Evolutionary conservation across 1,140 invertebrate genomes (phyloP).

Genomic region (Whitmania pigra): DNA sequence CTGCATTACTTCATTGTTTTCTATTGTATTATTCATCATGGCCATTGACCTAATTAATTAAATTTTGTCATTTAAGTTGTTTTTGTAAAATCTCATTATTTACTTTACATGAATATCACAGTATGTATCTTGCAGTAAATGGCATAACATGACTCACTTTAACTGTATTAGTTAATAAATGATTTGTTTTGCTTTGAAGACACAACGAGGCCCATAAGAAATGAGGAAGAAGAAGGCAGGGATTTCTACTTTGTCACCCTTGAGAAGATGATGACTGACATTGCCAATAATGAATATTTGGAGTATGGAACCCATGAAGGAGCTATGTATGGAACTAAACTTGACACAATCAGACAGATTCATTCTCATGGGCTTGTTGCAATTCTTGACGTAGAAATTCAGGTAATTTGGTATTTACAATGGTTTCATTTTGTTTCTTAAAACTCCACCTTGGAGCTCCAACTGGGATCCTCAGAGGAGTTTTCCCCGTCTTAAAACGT

Average conservation of each 20-base stretch:
- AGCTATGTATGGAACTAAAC: slow-evolving; percentile 96
- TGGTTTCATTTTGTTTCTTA: neutral
- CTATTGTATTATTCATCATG: no score
- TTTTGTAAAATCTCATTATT: no score
- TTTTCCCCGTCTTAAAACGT: no score
- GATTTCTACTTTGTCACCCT: slow-evolving; percentile 97
- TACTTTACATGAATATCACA: no score
- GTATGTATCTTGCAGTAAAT: no score
- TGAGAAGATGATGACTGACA: slow-evolving; percentile 97
- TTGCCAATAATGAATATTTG: slow-evolving; percentile 91
- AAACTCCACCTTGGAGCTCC: no score
- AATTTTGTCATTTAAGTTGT: no score
- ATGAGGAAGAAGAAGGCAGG: slow-evolving; percentile 83
- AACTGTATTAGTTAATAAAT: no score
- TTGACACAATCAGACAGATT: slow-evolving; percentile 92
- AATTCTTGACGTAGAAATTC: slow-evolving; percentile 94
- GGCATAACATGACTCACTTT: no score
- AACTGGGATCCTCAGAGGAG: no score
- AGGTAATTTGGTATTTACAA: slow-evolving; percentile 33
- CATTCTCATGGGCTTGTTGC: slow-evolving; percentile 87
- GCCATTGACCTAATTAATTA: no score
- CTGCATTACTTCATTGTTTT: no score
- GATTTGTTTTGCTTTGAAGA: slow-evolving; percentile 48
- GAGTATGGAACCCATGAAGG: slow-evolving; percentile 98
- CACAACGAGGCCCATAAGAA: slow-evolving; percentile 83